Evolutionary conservation across 64 coral and sea anemone genomes (phyloP).

Genomic region (Porites lutea): DNA sequence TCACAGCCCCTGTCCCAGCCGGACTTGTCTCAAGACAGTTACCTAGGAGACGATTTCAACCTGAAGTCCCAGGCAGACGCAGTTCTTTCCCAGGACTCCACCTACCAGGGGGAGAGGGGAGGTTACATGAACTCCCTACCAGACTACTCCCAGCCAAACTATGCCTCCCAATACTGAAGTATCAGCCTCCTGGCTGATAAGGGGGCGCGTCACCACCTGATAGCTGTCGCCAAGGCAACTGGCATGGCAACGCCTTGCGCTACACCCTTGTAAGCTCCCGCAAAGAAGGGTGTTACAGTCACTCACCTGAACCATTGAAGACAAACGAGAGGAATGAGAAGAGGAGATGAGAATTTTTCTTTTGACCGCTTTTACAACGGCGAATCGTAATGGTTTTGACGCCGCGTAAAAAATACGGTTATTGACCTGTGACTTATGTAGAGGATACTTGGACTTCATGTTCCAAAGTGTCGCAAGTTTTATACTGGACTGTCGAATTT

Average conservation of each 20-base stretch:
- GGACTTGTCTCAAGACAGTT: conserved; percentile 99
- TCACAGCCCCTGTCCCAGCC: conserved; percentile 99
- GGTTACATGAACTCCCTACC: conserved; percentile 98
- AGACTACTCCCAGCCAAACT: conserved; percentile 99
- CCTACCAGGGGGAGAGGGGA: conserved; percentile 97
- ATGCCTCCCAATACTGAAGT: conserved; percentile 96
- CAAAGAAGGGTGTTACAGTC: conserved; percentile 26
- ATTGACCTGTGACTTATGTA: conserved; percentile 11
- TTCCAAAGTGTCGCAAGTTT: not conserved
- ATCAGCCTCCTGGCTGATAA: conserved; percentile 32
- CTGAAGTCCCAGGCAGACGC: conserved; percentile 99
- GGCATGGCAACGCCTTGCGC: conserved; percentile 42
- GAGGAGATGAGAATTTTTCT: conserved; percentile 5
- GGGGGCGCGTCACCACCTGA: conserved; percentile 64
- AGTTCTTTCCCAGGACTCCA: conserved; percentile 97
- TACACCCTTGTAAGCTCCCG: conserved; percentile 36
- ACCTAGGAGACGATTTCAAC: conserved; percentile 98
- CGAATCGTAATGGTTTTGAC: conserved; percentile 24
- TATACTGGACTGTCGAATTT: not conserved
- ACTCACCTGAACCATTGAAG: conserved; percentile 5
- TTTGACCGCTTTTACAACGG: conserved; percentile 41
- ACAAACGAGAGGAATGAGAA: not conserved
- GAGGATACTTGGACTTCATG: not conserved
- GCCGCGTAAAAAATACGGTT: not conserved
- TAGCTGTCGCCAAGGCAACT: conserved; percentile 43